phyloP scores from a whole-genome alignment of 2,797 vertebrate species.

The Sylvia borin region DNA sequence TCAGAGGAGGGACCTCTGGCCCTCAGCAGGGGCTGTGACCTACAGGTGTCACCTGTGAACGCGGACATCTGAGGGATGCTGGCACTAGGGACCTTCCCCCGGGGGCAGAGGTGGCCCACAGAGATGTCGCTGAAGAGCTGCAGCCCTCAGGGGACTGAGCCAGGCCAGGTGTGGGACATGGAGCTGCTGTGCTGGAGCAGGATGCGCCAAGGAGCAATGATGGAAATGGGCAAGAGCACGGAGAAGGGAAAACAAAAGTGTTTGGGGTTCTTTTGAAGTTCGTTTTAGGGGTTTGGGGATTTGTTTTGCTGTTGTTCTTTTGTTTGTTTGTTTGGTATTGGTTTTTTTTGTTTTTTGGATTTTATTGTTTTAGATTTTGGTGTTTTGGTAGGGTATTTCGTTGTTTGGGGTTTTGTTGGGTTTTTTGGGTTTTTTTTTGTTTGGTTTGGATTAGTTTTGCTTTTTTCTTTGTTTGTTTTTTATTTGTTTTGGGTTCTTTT shows the following conservation, averaged over 20 bases:
- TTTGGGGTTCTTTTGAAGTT: neutral
- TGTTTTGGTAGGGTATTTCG: neutral
- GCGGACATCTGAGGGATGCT: neutral
- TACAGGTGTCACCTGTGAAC: neutral
- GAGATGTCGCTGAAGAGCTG: neutral
- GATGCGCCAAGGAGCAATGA: fast-evolving
- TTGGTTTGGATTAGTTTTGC: neutral
- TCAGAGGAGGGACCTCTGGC: too few relatives aligned
- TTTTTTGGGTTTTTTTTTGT: neutral
- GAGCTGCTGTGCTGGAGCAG: neutral
- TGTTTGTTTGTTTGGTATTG: neutral
- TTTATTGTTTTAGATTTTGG: too few relatives aligned
- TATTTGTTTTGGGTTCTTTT: fast-evolving
- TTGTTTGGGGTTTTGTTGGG: too few relatives aligned
- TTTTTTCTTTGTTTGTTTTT: neutral
- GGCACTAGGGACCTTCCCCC: neutral
- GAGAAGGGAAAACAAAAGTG: neutral
- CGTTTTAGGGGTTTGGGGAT: fast-evolving
- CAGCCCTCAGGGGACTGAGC: neutral
- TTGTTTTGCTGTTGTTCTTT: neutral
- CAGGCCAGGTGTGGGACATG: fast-evolving
- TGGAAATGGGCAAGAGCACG: neutral
- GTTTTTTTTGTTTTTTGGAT: too few relatives aligned
- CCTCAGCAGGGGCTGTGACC: neutral
- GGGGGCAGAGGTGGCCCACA: too few relatives aligned